These are phyloP conservation scores for Condylura cristata DNA, from an alignment of 2,113 vertebrate species.

Conservation along the genomic window DNA sequence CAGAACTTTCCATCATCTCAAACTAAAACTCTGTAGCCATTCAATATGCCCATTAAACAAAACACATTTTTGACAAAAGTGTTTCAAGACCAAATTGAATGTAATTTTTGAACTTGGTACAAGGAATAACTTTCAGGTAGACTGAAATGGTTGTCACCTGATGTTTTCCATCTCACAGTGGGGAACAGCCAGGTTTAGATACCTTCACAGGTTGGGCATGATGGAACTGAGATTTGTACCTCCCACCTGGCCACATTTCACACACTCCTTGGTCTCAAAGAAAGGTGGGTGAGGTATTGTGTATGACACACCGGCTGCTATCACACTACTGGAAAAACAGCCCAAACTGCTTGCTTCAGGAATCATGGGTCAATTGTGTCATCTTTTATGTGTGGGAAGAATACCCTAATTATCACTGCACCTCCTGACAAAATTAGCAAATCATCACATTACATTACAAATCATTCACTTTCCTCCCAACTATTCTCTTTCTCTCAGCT, in stretches of 20 bases:
- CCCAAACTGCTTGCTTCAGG: constrained; percentile 12
- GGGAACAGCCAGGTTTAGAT: neutral
- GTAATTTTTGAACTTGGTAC: neutral
- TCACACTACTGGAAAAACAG: constrained; percentile 66
- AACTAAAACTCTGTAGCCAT: neutral
- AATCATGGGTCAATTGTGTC: constrained; percentile 46
- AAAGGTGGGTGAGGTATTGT: constrained; percentile 16
- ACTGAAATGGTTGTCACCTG: neutral
- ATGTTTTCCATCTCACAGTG: neutral
- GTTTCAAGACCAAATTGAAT: neutral
- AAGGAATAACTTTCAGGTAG: neutral
- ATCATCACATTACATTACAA: constrained; percentile 22
- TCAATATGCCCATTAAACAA: neutral
- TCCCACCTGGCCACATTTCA: neutral
- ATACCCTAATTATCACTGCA: constrained; percentile 49
- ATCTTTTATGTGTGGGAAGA: constrained; percentile 53
- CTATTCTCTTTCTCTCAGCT: neutral
- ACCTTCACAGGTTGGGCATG: neutral
- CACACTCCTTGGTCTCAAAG: neutral
- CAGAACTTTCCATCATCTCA: neutral
- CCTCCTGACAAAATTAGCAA: neutral
- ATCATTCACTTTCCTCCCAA: constrained; percentile 6
- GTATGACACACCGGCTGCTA: neutral
- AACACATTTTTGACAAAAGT: neutral
- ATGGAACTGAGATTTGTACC: neutral